Evolutionary conservation across 2,113 vertebrate genomes (phyloP), one percentile per base, ranked within the genome.

Genomic region (Phoxinus phoxinus): DNA sequence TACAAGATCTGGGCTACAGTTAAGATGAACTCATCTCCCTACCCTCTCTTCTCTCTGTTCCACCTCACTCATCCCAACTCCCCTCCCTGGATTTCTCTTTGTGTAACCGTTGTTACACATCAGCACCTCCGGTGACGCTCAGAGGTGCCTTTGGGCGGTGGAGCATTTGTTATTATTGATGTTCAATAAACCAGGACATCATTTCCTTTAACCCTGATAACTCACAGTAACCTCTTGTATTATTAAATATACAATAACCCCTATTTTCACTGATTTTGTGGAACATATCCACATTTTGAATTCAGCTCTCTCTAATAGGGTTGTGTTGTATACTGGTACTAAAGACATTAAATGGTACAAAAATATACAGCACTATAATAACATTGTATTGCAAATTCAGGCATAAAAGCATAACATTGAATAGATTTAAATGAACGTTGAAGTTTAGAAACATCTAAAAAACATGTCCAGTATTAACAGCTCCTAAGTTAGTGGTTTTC

Each of bases 101-200:
- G 41, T 41, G 41, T 37, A 7, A 5, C 61, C 15, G n/a, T 53
- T 56, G 82, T 81, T 67, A 65, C 72, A 74, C 58, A 81, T 75
- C 69, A 85, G 83, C 30, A 84, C 27, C 25, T 19, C 61, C 9
- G 48, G 27, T 85, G 75, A 82, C 15, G 59, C 19, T 84, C 46
- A 84, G 46, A 72, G 63, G 53, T 84, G 71, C 80, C 74, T 53
- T 48, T 71, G 23, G 74, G 69, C 21, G 19, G 53, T 44, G 30
- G 48, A 3, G 25, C 83, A 15, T 67, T 81, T 84, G 44, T 63
- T 37, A 37, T 76, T 35, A 74, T 25, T 48, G 46, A 53, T 67
- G 46, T 87, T 83, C 56, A 53, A 21, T 59, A 63, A 73, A 56
- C 15, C 56, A 73, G 53, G 17, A 74, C 10, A 21, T 79, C 1